Conservation (phyloP, 2,797 vertebrate genomes). For the Chrosomus eos region DNA sequence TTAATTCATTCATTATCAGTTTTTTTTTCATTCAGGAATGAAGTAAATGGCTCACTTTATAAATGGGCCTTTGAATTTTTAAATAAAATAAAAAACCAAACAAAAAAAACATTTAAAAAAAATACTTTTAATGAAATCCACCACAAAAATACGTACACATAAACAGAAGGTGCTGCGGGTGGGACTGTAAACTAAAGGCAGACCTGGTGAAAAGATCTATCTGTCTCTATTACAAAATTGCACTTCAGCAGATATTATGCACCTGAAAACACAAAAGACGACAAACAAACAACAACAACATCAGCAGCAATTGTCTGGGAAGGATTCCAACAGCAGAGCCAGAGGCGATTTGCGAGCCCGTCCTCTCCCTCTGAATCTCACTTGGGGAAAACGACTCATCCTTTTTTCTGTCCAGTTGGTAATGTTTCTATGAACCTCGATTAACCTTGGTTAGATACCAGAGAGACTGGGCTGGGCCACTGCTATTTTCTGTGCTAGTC, state of each 20-base stretch:
- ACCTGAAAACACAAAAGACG: constrained; percentile 4
- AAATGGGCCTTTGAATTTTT: too few species aligned
- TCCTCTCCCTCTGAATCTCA: background rate
- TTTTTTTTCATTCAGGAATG: too few species aligned
- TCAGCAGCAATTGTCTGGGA: constrained; percentile 15
- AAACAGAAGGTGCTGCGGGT: background rate
- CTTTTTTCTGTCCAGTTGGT: background rate
- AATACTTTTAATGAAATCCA: background rate
- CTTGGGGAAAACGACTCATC: constrained; percentile 12
- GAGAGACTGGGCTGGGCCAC: background rate
- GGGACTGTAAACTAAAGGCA: background rate
- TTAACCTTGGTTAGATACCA: constrained; percentile 8
- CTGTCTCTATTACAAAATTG: constrained; percentile 6
- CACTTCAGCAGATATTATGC: constrained; percentile 11
- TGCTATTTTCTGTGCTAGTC: background rate
- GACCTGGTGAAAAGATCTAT: constrained; percentile 5
- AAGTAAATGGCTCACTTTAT: too few species aligned
- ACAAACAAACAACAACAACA: constrained; percentile 15
- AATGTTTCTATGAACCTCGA: constrained; percentile 7
- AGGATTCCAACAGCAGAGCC: constrained; percentile 7
- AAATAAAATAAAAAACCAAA: too few species aligned
- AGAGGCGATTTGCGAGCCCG: background rate
- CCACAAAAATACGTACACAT: background rate
- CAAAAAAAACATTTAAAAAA: background rate
- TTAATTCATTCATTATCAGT: too few species aligned